Evolutionary conservation across 64 coral and sea anemone species (phyloP), one percentile per base, ranked within the genome.

Genomic region (Pocillopora verrucosa): DNA sequence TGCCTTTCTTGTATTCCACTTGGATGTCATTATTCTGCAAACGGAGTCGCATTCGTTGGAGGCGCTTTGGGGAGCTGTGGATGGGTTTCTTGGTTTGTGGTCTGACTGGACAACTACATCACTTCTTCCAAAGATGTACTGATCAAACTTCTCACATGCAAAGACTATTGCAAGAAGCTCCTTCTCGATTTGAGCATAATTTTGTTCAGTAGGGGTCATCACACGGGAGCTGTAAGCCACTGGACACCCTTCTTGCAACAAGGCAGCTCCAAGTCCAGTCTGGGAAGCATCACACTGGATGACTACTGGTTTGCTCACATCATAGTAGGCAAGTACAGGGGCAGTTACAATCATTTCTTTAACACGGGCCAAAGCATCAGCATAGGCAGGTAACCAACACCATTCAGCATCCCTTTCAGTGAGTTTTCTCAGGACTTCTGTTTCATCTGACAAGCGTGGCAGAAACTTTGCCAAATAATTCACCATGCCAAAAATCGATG

Each of bases 361-460:
- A 15, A 81, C 20, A 62, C 56, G 36, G 74, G 74, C 74, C 37
- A 56, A 0, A 68, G 88, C 88, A n/a, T 72, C 34, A 81, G 80
- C 26, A 34, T 69, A 20, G 70, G 5, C 9, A 20, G 58, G 51
- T 41, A 85, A 10, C 72, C 90, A 92, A 36, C 75, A 61, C 81
- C 72, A 92, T 72, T 92, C 81, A 78, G 68, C 30, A 68, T 92
- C 90, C 56, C 45, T 87, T 24, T 38, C 61, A 65, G 38, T 67
- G 16, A 92, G 90, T 64, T 78, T 72, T 36, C 82, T 75, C 34
- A 91, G 80, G n/a, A 73, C 65, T 64, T 84, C 90, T 56, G 70
- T 91, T 58, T 68, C 80, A 9, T 72, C 37, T n/a, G 87, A 59
- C 9, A 77, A 20, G 56, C 74, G 26, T 15, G 87, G 87, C 5